These are phyloP conservation scores for Branchellion lobata DNA, from an alignment of 2,888 invertebrate genomes.

Conservation along the genomic window DNA sequence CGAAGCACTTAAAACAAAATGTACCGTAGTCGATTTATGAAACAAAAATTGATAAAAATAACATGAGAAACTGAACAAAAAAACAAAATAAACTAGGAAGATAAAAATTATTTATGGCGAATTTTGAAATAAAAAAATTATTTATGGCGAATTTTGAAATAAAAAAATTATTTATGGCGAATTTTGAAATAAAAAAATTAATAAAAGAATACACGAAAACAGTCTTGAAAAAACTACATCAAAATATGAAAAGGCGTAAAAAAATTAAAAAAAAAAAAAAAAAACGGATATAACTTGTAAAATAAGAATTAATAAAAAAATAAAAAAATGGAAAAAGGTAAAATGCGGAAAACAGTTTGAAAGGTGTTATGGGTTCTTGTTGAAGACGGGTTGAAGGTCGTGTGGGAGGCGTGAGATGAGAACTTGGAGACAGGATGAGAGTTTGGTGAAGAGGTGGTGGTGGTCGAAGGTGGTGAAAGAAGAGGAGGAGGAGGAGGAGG, in stretches of 20 bases:
- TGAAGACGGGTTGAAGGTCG: constrained; percentile 72
- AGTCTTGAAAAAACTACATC: not conserved
- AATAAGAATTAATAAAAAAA: not conserved
- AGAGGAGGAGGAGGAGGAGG: not conserved
- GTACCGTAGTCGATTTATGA: too few species aligned
- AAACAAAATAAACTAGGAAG: too few species aligned
- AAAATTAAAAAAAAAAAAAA: not conserved
- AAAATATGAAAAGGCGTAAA: not conserved
- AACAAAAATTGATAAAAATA: too few species aligned
- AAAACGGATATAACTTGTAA: not conserved
- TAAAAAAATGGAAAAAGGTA: not conserved
- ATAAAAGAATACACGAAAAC: not conserved
- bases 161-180: too few species aligned
- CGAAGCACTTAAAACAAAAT: too few species aligned
- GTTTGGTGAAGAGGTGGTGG: constrained; percentile 65
- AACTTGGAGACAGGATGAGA: constrained; percentile 73
- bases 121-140: too few species aligned
- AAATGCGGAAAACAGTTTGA: not conserved
- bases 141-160: too few species aligned
- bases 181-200: not conserved
- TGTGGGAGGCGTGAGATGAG: constrained; percentile 81
- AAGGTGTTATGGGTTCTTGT: too few species aligned
- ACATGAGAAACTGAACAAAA: too few species aligned
- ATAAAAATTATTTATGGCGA: too few species aligned
- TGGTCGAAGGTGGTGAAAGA: constrained; percentile 60